Base-by-base conservation (phyloP, 2,888 invertebrate species). In the Actias luna region DNA sequence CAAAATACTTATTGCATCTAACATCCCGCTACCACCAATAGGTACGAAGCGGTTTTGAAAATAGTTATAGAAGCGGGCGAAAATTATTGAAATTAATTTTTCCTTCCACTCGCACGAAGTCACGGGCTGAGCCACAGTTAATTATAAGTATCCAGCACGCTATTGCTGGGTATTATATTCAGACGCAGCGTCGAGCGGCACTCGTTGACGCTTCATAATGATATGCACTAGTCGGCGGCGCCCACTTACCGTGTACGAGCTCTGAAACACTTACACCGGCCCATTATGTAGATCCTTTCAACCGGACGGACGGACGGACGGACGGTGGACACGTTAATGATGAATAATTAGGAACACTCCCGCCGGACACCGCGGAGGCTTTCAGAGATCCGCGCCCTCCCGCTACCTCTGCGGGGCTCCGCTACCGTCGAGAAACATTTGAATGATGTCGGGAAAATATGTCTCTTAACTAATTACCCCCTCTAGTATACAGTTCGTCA, bases 281-380 rank as follows among this genome's bases (percentile, higher is more conserved):
- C 12, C 22, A 50, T 50, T 50, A 50, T 50, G 46, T 50, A 10
- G 46, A 50, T 25, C 22, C 46, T 50, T 50, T 50, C 22, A 50
- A 50, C 22, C 46, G 2, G 46, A 10, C 22, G 22, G n/a, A 18
- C 10, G 46, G n/a, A n/a, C 22, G 8, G 22, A 18, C 36, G 16
- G 16, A 14, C 36, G 12, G 16, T 25, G 25, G 16, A 7, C 46
- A 50, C 22, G 22, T 12, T 50, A 22, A 50, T 50, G 22, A 25
- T 50, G 22, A 50, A 25, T 50, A 25, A 50, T 50, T 50, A 50
- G n/a, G 42, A 42, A 25, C 25, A 50, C 22, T 50, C 46, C 46
- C 46, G 14, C 22, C 46, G 10, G 25, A 12, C 12, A 8, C 5
- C 33, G 25, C 25, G 25, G 8, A 39, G 36, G 36, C 16, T 39